Conservation (phyloP, 2,888 invertebrate species). For the Drosophila engyochracea region DNA sequence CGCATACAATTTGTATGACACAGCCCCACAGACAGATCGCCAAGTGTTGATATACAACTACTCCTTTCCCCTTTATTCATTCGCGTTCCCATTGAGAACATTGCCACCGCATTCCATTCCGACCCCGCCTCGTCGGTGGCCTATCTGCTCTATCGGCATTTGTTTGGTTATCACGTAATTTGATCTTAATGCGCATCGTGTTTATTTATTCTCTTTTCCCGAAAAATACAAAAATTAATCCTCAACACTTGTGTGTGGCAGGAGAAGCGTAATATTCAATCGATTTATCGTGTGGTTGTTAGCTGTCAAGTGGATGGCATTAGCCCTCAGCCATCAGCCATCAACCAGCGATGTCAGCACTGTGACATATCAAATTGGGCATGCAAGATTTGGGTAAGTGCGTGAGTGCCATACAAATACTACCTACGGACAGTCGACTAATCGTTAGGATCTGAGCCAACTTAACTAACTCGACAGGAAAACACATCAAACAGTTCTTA, state of each 20-base stretch:
- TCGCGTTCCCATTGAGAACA: conserved; percentile 29
- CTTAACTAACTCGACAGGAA: conserved; percentile 11
- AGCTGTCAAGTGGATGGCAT: conserved; percentile 75
- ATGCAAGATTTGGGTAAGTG: conserved; percentile 63
- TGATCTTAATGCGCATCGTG: conserved; percentile 78
- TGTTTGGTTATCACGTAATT: conserved; percentile 72
- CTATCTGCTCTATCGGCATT: conserved; percentile 52
- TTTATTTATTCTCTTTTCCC: conserved; percentile 60
- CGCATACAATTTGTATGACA: conserved; percentile 55
- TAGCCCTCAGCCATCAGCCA: conserved; percentile 57
- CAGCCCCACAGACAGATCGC: conserved; percentile 39
- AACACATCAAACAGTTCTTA: conserved; percentile 6
- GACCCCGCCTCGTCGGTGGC: conserved; percentile 41
- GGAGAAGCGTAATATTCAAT: conserved; percentile 66
- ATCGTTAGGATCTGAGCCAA: conserved; percentile 26
- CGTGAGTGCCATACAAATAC: conserved; percentile 41
- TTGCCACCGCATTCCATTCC: conserved; percentile 58
- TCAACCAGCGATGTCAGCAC: conserved; percentile 59
- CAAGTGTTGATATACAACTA: conserved; percentile 42
- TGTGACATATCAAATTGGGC: conserved; percentile 79
- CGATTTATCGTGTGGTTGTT: conserved; percentile 74
- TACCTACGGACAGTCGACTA: conserved; percentile 7
- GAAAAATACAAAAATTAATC: conserved; percentile 64
- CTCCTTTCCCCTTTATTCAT: conserved; percentile 1
- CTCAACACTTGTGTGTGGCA: conserved; percentile 45